These are phyloP conservation scores for Limnodromus scolopaceus DNA, from an alignment of 2,797 vertebrate genomes.

Conservation along the genomic window DNA sequence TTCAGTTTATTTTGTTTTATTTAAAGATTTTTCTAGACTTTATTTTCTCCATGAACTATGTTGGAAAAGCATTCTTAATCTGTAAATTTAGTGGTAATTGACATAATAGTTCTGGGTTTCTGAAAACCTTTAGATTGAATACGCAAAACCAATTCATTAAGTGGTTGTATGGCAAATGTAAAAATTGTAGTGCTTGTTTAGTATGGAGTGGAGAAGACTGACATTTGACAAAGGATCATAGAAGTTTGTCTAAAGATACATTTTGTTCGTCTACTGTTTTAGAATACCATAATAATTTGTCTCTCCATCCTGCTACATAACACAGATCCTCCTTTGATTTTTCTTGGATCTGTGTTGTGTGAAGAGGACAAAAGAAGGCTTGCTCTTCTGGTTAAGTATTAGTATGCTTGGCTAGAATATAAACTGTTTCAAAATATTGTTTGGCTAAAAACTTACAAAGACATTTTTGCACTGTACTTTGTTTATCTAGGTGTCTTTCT, in stretches of 20 bases:
- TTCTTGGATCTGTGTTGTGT: conserved; percentile 18
- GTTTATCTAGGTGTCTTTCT: conserved; percentile 68
- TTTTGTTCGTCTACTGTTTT: not conserved
- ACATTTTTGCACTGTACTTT: conserved; percentile 25
- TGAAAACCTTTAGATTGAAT: not conserved
- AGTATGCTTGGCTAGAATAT: conserved; percentile 23
- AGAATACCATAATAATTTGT: not conserved
- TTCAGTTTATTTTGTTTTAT: not conserved
- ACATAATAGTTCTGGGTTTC: not conserved
- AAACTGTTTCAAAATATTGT: conserved; percentile 16
- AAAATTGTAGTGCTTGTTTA: not conserved
- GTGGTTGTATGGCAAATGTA: not conserved
- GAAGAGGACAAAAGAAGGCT: not conserved
- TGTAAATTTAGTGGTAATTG: not conserved
- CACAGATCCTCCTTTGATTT: not conserved
- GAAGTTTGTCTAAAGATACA: not conserved
- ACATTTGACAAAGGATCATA: not conserved
- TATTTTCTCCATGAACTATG: not conserved
- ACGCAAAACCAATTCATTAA: not conserved
- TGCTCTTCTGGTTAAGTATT: conserved; percentile 29
- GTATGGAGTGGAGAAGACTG: not conserved
- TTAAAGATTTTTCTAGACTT: not conserved
- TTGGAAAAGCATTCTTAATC: not conserved
- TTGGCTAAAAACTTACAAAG: conserved; percentile 41
- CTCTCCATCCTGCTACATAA: not conserved